These are phyloP conservation scores for Cotesia vestalis DNA, from an alignment of 1,140 invertebrate species.

Conservation along the genomic window DNA sequence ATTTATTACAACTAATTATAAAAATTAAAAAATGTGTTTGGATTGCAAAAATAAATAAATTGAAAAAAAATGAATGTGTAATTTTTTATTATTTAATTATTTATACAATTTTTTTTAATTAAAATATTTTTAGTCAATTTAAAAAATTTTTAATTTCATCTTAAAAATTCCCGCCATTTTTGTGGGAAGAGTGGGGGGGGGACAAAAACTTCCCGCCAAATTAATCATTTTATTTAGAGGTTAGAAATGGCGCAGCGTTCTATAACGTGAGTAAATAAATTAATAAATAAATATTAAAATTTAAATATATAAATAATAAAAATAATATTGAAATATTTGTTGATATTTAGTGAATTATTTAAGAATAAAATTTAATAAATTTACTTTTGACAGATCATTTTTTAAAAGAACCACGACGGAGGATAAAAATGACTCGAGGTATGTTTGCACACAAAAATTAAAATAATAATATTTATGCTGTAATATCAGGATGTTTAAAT, in stretches of 20 bases:
- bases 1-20: constrained; percentile 11
- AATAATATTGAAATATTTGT: constrained; percentile 10
- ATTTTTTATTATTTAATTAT: constrained; percentile 12
- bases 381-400: constrained; percentile 39
- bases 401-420: constrained; percentile 38
- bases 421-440: constrained; percentile 37
- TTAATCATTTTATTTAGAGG: constrained; percentile 26
- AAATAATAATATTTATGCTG: constrained; percentile 14
- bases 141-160: no score
- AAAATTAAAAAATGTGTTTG: constrained; percentile 46
- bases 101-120: neutral
- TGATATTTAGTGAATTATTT: neutral
- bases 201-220: constrained; percentile 17
- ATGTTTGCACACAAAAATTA: constrained; percentile 37
- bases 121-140: no score
- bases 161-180: no score
- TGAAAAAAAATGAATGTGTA: constrained; percentile 36
- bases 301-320: neutral
- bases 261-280: constrained; percentile 49
- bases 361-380: neutral
- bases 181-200: no score
- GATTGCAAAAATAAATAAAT: constrained; percentile 50
- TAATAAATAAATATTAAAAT: constrained; percentile 1
- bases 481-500: constrained; percentile 38
- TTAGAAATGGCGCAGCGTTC: constrained; percentile 52